Evolutionary conservation across 2,888 invertebrate species (phyloP), one percentile per base, ranked within the genome.

Genomic region (Drosophila limbata): DNA sequence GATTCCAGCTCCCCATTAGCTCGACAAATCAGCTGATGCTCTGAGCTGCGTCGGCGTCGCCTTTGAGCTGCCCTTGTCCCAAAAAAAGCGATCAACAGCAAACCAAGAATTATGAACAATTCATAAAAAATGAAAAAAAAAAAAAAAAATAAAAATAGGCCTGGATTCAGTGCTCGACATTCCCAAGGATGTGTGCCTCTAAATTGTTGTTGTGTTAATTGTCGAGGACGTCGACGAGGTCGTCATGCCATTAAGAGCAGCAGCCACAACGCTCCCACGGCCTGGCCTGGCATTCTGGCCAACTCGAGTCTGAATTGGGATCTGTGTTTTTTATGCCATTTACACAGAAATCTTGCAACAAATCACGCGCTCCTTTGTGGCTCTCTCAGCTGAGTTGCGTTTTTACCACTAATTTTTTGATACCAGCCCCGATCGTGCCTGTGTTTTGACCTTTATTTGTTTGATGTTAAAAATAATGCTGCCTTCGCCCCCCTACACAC

Each of bases 341-440:
- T 86, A 86, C 81, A 76, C 45, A 78, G 85, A 86, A 86, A 88
- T 86, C 88, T 86, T 83, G 85, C 85, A 88, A 86, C 85, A 86
- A 88, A 86, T 86, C 85, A 88, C 88, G 81, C 66, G 77, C 81
- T 79, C 79, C 79, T 76, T 84, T 84, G 74, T 77, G 60, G 57
- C 42, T 31, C 42, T 31, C 60, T 60, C 60, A 39, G 66, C 45
- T 60, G 71, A 65, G 64, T 51, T 62, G 53, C 65, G 44, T 77
- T 77, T 71, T 78, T 77, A 77, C 77, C 74, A 79, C 80, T 79
- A 79, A 79, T 68, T 72, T 77, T 48, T 44, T 19, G 52, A 37
- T 53, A 13, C 31, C 33, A 47, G 5, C 5, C 17, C 50, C 39
- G 28, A 28, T 50, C 31, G 35, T 61, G 52, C 15, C 40, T 68